Percentiles rank a stretch among this genome's conserved stretches.
phyloP scores from a whole-genome alignment of 2,113 vertebrate species.

The Alligator mississippiensis region DNA sequence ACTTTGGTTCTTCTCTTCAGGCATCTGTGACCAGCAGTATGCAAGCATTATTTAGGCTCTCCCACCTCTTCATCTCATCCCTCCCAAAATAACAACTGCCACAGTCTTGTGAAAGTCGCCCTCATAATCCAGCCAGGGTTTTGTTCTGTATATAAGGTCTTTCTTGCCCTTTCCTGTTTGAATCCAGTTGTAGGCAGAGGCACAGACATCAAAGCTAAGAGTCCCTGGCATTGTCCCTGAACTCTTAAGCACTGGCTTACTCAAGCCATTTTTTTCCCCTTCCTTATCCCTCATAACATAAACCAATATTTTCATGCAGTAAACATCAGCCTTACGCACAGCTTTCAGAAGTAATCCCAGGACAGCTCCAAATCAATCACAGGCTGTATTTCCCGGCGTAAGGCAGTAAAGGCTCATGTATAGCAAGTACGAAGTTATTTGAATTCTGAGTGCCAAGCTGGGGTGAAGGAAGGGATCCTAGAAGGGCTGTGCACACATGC shows the following conservation, averaged over 20 bases:
- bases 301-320: not conserved
- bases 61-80: too few relatives aligned
- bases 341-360: not conserved
- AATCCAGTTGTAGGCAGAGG: not conserved
- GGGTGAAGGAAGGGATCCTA: not conserved
- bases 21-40: not conserved
- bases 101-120: not conserved
- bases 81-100: too few relatives aligned
- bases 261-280: not conserved
- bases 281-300: not conserved
- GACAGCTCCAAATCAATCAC: not conserved
- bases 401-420: not conserved
- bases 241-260: not conserved
- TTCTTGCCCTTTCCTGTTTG: not conserved
- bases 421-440: not conserved
- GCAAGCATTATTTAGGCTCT: too few relatives aligned
- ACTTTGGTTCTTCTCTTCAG: not conserved
- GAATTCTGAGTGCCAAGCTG: not conserved
- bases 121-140: not conserved
- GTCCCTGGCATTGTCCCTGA: not conserved
- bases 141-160: fast-evolving
- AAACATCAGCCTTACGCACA: not conserved
- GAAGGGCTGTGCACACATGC: not conserved
- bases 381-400: not conserved
- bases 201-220: not conserved